These are phyloP conservation scores for Meghimatium bilineatum DNA, from an alignment of 2,888 invertebrate species.

Conservation along the genomic window DNA sequence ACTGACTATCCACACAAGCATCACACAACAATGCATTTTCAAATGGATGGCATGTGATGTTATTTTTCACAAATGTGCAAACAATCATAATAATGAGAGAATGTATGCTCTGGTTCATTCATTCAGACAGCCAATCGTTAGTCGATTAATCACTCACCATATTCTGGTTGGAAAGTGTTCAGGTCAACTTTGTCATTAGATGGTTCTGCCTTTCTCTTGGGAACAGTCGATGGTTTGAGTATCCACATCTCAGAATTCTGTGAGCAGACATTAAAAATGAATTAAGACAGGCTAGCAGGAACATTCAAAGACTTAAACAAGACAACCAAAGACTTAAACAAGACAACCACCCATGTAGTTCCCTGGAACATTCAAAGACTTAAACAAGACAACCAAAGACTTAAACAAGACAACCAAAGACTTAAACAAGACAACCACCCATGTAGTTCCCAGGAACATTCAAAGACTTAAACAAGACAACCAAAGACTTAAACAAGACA, in stretches of 20 bases:
- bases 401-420: neutral
- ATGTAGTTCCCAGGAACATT: too few species aligned
- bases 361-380: too few species aligned
- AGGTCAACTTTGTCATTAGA: constrained; percentile 49
- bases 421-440: neutral
- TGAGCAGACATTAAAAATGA: neutral
- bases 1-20: too few species aligned
- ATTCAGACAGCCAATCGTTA: too few species aligned
- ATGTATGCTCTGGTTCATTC: too few species aligned
- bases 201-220: constrained; percentile 35
- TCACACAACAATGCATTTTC: too few species aligned
- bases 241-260: constrained; percentile 54
- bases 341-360: neutral
- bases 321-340: neutral
- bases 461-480: neutral
- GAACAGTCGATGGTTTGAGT: constrained; percentile 54
- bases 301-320: neutral
- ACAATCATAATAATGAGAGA: too few species aligned
- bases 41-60: too few species aligned
- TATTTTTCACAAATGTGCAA: too few species aligned
- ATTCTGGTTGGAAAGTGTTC: constrained; percentile 44
- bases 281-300: neutral
- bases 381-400: too few species aligned
- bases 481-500: neutral
- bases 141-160: constrained; percentile 49